phyloP scores from a whole-genome alignment of 2,888 invertebrate species.

The Dione juno region DNA sequence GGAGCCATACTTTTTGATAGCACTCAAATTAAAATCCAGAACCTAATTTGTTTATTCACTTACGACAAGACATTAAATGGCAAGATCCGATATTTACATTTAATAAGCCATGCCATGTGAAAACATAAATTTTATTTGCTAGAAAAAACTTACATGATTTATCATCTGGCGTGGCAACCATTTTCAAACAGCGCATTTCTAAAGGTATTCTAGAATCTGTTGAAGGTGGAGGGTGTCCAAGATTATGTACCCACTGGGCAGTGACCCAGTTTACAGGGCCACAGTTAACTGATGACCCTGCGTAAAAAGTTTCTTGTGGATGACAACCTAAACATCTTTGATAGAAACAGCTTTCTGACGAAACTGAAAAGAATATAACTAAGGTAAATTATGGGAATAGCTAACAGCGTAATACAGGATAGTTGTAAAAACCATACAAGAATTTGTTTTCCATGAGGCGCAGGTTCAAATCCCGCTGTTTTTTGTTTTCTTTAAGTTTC shows the following conservation, averaged over 20 bases:
- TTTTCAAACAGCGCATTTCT: slow-evolving; percentile 74
- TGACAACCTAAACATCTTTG: slow-evolving; percentile 72
- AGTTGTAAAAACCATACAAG: too few relatives aligned
- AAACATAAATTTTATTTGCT: background rate
- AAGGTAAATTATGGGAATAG: too few relatives aligned
- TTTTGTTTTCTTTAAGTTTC: too few relatives aligned
- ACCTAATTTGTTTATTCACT: too few relatives aligned
- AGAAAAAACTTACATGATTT: slow-evolving; percentile 64
- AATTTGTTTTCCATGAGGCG: too few relatives aligned
- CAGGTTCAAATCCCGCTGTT: too few relatives aligned
- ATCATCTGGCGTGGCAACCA: slow-evolving; percentile 78
- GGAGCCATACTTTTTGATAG: too few relatives aligned
- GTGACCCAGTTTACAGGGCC: slow-evolving; percentile 72
- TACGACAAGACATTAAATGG: too few relatives aligned
- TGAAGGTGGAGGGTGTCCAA: slow-evolving; percentile 72
- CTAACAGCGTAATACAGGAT: too few relatives aligned
- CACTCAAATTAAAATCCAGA: too few relatives aligned
- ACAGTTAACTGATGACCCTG: slow-evolving; percentile 63
- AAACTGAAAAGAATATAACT: slow-evolving; percentile 52
- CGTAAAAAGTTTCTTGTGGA: slow-evolving; percentile 59
- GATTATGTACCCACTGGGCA: slow-evolving; percentile 73
- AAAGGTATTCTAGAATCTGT: slow-evolving; percentile 71
- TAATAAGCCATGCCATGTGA: background rate
- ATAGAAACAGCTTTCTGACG: slow-evolving; percentile 70
- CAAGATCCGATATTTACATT: too few relatives aligned